These are phyloP conservation scores for Aselliscus stoliczkanus DNA, from an alignment of 2,797 vertebrate species.

Conservation along the genomic window DNA sequence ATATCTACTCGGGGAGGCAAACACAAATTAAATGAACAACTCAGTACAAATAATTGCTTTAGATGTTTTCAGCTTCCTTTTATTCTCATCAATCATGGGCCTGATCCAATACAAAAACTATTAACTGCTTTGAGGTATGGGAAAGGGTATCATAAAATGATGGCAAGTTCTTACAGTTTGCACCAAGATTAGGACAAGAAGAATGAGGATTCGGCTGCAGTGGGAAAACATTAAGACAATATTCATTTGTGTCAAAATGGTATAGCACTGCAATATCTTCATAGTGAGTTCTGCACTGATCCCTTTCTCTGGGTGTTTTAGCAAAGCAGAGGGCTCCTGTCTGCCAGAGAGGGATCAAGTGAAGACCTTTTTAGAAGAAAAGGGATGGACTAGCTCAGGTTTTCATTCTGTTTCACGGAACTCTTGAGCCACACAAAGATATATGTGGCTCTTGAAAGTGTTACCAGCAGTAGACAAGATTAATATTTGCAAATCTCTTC, in stretches of 20 bases:
- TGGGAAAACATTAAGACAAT: background rate
- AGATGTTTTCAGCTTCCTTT: background rate
- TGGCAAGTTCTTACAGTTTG: background rate
- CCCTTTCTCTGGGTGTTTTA: background rate
- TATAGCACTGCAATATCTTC: accelerated
- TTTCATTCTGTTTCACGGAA: background rate
- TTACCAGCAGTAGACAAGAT: background rate
- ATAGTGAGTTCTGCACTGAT: background rate
- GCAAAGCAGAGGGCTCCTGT: background rate
- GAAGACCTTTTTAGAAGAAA: background rate
- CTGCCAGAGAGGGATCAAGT: background rate
- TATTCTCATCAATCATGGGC: background rate
- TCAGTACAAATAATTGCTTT: background rate
- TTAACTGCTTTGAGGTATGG: background rate
- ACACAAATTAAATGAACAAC: background rate
- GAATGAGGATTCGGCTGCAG: background rate
- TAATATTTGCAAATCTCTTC: background rate
- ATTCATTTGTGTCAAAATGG: background rate
- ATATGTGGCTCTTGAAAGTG: background rate
- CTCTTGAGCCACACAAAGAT: background rate
- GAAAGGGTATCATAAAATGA: background rate
- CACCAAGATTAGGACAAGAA: background rate
- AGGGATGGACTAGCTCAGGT: background rate
- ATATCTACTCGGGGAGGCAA: background rate
- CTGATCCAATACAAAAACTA: background rate